A percentile compares a stretch with the other conserved stretches of the same genome.
Conservation (phyloP, 2,113 vertebrate genomes). For the Platysteira castanea region DNA sequence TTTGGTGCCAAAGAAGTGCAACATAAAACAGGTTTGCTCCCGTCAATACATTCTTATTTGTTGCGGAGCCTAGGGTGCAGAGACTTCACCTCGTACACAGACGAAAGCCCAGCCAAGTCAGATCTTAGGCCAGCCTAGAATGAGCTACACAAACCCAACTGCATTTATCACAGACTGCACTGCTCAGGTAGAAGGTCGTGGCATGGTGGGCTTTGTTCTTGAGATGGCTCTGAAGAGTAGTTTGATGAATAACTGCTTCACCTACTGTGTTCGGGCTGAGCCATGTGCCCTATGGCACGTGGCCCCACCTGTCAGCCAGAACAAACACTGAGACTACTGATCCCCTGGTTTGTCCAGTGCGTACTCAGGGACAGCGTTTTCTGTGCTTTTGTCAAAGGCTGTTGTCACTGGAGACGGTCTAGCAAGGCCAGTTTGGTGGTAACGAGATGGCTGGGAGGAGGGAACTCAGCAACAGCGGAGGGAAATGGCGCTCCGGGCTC, state of each 20-base stretch:
- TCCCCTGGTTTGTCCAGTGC: background rate
- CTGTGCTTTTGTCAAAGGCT: background rate
- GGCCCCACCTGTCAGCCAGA: slow-evolving; percentile 19
- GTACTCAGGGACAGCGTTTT: background rate
- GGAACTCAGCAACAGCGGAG: accelerated
- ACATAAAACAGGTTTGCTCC: background rate
- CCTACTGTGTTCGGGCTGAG: background rate
- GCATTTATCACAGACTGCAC: background rate
- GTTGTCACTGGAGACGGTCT: background rate
- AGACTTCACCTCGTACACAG: background rate
- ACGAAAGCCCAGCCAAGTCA: background rate
- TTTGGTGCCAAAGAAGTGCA: background rate
- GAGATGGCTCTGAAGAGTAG: background rate
- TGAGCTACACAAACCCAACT: background rate
- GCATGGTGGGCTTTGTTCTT: background rate
- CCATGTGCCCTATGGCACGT: background rate
- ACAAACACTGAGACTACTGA: background rate
- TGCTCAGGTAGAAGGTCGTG: background rate
- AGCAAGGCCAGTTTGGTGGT: background rate
- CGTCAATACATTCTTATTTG: background rate
- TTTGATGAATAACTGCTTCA: background rate
- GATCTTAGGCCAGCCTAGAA: background rate
- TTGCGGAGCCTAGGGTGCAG: background rate
- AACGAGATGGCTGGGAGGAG: background rate
- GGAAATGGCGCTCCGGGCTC: background rate